Base-by-base conservation (phyloP, 2,797 vertebrate genomes). In the Champsocephalus gunnari region DNA sequence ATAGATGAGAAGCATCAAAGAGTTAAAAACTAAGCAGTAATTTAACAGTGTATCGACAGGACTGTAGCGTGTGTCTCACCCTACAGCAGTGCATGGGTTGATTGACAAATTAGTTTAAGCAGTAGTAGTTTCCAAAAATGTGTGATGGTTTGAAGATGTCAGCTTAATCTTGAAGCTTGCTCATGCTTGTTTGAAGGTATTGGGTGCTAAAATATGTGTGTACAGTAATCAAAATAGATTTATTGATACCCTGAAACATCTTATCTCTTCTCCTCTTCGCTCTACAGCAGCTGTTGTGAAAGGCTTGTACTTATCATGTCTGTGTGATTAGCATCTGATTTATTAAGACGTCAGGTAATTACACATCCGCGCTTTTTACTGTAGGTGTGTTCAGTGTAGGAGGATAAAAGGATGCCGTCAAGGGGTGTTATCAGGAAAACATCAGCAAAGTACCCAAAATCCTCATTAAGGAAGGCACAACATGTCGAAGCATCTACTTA, bases 41-140 rank as follows among this genome's bases (percentile, higher is more conserved):
- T 69, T 59, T 54, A 69, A 81, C 66, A 79, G 51, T 56, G 66
- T 24, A 24, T 49, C 14, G 70, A 61, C 51, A 12, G 19, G 59
- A 75, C 60, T 38, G 53, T 60, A 64, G 55, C 55, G 6, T 71
- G 76, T 58, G 58, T 78, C 61, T 34, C 50, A 34, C 45, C 45
- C 70, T 53, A n/a, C 59, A 53, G 64, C 14, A 2, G 17, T n/a
- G 38, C 61, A 0, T 8, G 9, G 16, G 69, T 56, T 87, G 85
- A 84, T 59, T 87, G 85, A 85, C 79, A 88, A 83, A 89, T 84
- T 82, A 49, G 61, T 73, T 67, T 65, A 62, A 82, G 75, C 66
- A 76, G 21, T 21, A 82, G 80, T 57, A 5, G 19, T 81, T 85
- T 77, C 48, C 41, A 70, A 47, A 47, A 81, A 73, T 60, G 54